phyloP scores from a whole-genome alignment of 2,888 invertebrate genomes.

The Saturnia japonica region DNA sequence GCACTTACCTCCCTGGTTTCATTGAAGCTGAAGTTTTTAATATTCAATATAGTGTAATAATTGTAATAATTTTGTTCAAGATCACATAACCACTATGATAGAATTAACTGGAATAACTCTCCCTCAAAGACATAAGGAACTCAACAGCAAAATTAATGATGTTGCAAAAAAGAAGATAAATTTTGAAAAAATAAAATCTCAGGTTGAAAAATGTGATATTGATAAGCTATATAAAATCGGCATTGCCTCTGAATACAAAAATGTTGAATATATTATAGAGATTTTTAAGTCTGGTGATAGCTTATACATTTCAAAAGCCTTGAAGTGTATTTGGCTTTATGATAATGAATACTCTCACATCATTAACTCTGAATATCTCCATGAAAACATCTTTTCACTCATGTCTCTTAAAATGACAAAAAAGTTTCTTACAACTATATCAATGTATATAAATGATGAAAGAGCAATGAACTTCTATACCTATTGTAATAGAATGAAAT shows the following conservation, averaged over 20 bases:
- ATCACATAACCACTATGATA: conserved; percentile 45
- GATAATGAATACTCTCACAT: conserved; percentile 42
- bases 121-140: conserved; percentile 45
- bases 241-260: conserved; percentile 54
- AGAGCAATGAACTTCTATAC: conserved; percentile 48
- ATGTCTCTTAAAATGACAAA: conserved; percentile 63
- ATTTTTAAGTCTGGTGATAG: conserved; percentile 54
- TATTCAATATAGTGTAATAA: no score
- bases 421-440: conserved; percentile 48
- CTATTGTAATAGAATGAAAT: conserved; percentile 45
- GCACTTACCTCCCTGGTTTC: no score
- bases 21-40: no score
- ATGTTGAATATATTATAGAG: conserved; percentile 55
- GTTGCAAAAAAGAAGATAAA: conserved; percentile 31
- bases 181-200: conserved; percentile 42
- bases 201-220: conserved; percentile 45
- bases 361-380: conserved; percentile 52
- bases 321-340: conserved; percentile 54
- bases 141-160: conserved; percentile 47
- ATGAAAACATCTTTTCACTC: conserved; percentile 52
- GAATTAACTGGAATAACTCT: conserved; percentile 43
- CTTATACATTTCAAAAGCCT: no score
- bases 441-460: conserved; percentile 43
- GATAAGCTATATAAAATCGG: conserved; percentile 63
- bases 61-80: conserved; percentile 25